Evolutionary conservation across 2,888 invertebrate genomes (phyloP).

Genomic region (Dicycla oo): DNA sequence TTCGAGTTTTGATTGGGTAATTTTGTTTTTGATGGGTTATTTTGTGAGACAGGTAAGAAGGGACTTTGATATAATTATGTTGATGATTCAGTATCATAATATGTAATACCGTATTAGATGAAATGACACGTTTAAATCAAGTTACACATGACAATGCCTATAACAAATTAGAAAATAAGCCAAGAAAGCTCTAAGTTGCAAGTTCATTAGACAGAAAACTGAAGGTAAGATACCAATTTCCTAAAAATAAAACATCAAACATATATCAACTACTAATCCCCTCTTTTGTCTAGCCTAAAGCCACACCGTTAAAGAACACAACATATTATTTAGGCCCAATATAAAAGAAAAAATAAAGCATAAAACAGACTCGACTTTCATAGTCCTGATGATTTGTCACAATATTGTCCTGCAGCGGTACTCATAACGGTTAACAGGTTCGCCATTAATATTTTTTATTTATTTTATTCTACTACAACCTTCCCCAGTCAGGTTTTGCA

Average conservation of each 20-base stretch:
- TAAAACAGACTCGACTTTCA: constrained; percentile 35
- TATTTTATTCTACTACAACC: constrained; percentile 75
- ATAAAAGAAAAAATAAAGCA: constrained; percentile 20
- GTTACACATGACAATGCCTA: not conserved
- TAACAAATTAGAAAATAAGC: not conserved
- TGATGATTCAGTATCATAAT: not conserved
- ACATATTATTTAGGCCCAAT: constrained; percentile 42
- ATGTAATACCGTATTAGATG: not conserved
- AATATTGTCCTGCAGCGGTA: constrained; percentile 70
- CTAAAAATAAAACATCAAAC: not conserved
- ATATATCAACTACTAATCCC: not conserved
- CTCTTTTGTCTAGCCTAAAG: constrained; percentile 19
- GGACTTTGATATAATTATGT: constrained; percentile 29
- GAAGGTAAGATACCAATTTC: not conserved
- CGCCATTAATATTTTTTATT: constrained; percentile 72
- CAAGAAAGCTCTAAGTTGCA: not conserved
- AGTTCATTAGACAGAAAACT: not conserved
- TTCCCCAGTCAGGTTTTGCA: constrained; percentile 64
- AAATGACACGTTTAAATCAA: not conserved
- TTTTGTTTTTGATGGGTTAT: constrained; percentile 53
- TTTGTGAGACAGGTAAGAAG: constrained; percentile 26
- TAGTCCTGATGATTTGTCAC: constrained; percentile 73
- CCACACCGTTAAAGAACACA: constrained; percentile 14
- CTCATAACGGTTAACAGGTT: constrained; percentile 78
- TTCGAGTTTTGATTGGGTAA: constrained; percentile 57